Conservation (phyloP, 2,113 vertebrate species). For the Murina feae region DNA sequence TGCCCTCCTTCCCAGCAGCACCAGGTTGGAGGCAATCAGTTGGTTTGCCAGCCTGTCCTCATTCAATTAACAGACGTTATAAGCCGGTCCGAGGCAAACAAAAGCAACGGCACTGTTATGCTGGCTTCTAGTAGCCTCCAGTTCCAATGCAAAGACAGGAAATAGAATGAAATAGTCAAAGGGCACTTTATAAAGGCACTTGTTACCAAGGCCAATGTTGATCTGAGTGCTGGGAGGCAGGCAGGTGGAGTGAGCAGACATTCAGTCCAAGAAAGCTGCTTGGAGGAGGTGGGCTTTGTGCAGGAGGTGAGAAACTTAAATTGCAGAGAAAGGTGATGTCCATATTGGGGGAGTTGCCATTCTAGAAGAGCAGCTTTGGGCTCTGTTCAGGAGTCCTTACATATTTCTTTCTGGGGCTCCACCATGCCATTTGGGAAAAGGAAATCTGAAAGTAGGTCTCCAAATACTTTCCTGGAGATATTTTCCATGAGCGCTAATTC, state of each 20-base stretch:
- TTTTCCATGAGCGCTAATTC: not conserved
- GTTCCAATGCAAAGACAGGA: not conserved
- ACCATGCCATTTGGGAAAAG: not conserved
- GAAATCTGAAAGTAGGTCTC: not conserved
- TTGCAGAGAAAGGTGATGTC: not conserved
- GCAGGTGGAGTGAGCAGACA: not conserved
- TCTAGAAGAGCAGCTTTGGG: not conserved
- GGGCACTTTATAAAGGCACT: not conserved
- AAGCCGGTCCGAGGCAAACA: not conserved
- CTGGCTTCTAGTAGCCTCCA: not conserved
- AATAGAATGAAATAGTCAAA: not conserved
- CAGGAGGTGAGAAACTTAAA: not conserved
- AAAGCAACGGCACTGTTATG: not conserved
- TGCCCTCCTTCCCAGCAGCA: not conserved
- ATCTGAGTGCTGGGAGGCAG: not conserved
- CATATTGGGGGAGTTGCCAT: rapidly evolving
- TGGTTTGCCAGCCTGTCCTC: not conserved
- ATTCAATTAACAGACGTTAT: not conserved
- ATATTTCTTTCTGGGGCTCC: not conserved
- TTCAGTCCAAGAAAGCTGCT: not conserved
- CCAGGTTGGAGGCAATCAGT: not conserved
- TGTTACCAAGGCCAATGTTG: not conserved
- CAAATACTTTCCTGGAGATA: not conserved
- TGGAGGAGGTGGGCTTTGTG: not conserved
- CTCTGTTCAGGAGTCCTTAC: not conserved